A percentile compares a stretch with the other conserved stretches of the same genome.
Conservation (phyloP, 2,113 vertebrate species). For the Anolis carolinensis region DNA sequence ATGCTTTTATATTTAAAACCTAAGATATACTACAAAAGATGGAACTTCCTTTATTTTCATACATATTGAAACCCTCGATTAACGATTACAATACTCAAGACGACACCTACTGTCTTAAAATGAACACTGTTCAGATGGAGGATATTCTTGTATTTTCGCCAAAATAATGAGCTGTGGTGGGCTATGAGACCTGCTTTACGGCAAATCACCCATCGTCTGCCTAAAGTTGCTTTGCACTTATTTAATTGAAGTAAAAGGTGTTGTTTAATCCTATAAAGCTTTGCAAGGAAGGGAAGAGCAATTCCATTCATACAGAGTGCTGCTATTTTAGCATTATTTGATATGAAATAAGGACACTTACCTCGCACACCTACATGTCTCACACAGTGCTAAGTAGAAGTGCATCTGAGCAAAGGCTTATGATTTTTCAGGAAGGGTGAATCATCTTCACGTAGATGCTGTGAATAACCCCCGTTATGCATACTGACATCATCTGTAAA, state of each 20-base stretch:
- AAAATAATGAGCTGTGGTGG: conserved; percentile 27
- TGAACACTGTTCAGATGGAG: neutral
- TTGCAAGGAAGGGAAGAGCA: conserved; percentile 22
- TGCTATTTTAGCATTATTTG: conserved; percentile 33
- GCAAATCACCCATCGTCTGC: neutral
- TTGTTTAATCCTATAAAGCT: conserved; percentile 34
- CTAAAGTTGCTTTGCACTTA: conserved; percentile 11
- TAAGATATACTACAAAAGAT: neutral
- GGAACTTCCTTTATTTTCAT: neutral
- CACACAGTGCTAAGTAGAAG: conserved; percentile 49
- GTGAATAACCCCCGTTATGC: conserved; percentile 75
- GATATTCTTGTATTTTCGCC: neutral
- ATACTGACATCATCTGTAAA: conserved; percentile 83
- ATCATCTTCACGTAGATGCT: conserved; percentile 75
- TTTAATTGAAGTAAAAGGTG: conserved; percentile 25
- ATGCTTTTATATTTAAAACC: neutral
- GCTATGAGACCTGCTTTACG: conserved; percentile 15
- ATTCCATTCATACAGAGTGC: conserved; percentile 2
- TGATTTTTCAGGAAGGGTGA: conserved; percentile 69
- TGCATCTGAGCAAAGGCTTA: conserved; percentile 45
- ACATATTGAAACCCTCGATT: neutral
- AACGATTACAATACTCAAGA: neutral
- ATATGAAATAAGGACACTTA: conserved; percentile 62
- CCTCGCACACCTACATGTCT: conserved; percentile 58
- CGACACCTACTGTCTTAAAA: neutral